A percentile compares a stretch with the other conserved stretches of the same genome.
These are phyloP conservation scores for Pampusana beccarii DNA, from an alignment of 2,113 vertebrate species.

Conservation along the genomic window DNA sequence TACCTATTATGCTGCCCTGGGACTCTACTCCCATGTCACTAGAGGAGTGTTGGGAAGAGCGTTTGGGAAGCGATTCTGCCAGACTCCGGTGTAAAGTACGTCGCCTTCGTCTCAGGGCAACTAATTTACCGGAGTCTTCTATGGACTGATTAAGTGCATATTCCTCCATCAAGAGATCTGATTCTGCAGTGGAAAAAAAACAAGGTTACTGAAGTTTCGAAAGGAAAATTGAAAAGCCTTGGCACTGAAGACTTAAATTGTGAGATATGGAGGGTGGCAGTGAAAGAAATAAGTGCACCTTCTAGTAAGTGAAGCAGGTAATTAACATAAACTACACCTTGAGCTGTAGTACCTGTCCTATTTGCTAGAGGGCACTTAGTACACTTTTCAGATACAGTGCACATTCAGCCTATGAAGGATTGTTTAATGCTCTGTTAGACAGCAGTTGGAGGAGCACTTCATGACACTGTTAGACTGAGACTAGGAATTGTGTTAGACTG, in stretches of 20 bases:
- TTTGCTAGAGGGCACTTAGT: not conserved
- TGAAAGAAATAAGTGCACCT: not conserved
- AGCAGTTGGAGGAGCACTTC: not conserved
- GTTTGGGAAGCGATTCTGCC: slow-evolving; percentile 79
- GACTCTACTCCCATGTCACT: slow-evolving; percentile 49
- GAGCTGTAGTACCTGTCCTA: not conserved
- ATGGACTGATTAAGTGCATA: slow-evolving; percentile 79
- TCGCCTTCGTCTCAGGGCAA: slow-evolving; percentile 81
- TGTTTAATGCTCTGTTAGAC: not conserved
- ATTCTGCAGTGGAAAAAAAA: slow-evolving; percentile 73
- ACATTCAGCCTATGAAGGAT: not conserved
- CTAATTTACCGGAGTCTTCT: slow-evolving; percentile 83
- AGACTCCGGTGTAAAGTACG: slow-evolving; percentile 81
- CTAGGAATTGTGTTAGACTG: not conserved
- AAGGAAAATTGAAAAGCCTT: not conserved
- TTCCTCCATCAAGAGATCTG: slow-evolving; percentile 89
- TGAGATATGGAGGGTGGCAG: not conserved
- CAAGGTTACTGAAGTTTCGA: not conserved
- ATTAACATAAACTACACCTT: not conserved
- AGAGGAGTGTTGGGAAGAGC: slow-evolving; percentile 55
- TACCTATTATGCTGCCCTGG: slow-evolving; percentile 69
- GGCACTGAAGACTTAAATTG: not conserved
- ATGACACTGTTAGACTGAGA: not conserved
- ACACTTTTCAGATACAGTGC: not conserved
- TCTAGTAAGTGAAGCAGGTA: not conserved